Evolutionary conservation across 2,113 vertebrate genomes (phyloP), one percentile per base, ranked within the genome.

Genomic region (Atractosteus spatula): DNA sequence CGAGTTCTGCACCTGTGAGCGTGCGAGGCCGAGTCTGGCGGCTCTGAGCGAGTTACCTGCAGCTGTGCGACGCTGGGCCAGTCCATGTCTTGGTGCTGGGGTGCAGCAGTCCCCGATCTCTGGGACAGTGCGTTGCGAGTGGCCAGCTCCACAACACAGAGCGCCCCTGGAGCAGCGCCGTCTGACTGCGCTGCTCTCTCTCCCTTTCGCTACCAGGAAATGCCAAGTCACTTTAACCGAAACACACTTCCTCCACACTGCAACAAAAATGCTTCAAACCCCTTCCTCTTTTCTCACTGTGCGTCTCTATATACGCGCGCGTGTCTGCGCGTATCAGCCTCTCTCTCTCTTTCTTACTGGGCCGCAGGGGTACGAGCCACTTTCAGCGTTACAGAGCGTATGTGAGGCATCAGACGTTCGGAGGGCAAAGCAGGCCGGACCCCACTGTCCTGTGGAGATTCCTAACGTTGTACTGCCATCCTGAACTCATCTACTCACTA

Each of bases 81-180:
- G 86, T 92, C 91, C 91, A 92, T 92, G 82, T 85, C 83, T 91
- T 90, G 91, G 91, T 82, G 85, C 87, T 77, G 56, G 77, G 76
- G 73, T 74, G 74, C 77, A 76, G 70, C 64, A 62, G 17, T 12
- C 55, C 57, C 55, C 7, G n/a, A 47, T 13, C 11, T 54, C 74
- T 74, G 29, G 29, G 29, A 29, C 29, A 29, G 29, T 29, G 29
- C 2, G 29, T 29, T 29, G 29, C 29, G 69, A 64, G 68, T 72
- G 80, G 73, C 78, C 80, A 71, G 69, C 68, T 73, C 70, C 77
- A 80, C 84, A 79, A 75, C 75, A 16, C 61, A 65, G 13, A 11
- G 47, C 76, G 74, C 42, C 69, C 57, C 70, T 63, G 68, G 45
- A 74, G 44, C 74, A 66, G 16, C 70, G 73, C 68, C n/a, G 44